Conservation (phyloP, 2,113 vertebrate species). For the Pteronura brasiliensis region DNA sequence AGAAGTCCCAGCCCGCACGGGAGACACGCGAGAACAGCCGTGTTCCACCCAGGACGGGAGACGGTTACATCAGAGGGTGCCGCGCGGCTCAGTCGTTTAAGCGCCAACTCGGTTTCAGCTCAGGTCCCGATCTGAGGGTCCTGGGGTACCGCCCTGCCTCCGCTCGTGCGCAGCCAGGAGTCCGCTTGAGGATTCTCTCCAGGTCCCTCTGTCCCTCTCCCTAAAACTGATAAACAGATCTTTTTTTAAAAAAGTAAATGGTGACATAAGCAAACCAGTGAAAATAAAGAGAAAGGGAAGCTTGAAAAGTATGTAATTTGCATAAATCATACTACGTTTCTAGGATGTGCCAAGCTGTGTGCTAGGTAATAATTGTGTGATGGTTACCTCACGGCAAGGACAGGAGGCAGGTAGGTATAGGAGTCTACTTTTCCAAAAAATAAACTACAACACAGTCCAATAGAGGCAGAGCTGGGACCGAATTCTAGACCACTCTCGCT, state of each 20-base stretch:
- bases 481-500: background rate
- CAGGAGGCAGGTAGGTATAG: background rate
- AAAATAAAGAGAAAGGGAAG: background rate
- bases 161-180: background rate
- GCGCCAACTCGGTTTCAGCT: background rate
- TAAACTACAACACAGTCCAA: background rate
- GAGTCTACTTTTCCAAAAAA: slow-evolving; percentile 17
- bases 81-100: background rate
- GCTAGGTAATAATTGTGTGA: background rate
- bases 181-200: background rate
- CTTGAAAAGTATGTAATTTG: background rate
- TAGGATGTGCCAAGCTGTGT: background rate
- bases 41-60: background rate
- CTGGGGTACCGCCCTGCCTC: background rate
- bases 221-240: background rate
- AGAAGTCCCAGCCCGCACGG: background rate
- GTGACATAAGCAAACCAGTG: background rate
- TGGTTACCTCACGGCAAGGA: background rate
- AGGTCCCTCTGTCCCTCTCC: background rate
- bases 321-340: background rate
- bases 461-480: background rate
- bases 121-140: background rate
- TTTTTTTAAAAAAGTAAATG: background rate
- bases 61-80: background rate
- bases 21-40: background rate